Base-by-base conservation (phyloP, 1,140 invertebrate species). In the Rhyacophila brunnea region DNA sequence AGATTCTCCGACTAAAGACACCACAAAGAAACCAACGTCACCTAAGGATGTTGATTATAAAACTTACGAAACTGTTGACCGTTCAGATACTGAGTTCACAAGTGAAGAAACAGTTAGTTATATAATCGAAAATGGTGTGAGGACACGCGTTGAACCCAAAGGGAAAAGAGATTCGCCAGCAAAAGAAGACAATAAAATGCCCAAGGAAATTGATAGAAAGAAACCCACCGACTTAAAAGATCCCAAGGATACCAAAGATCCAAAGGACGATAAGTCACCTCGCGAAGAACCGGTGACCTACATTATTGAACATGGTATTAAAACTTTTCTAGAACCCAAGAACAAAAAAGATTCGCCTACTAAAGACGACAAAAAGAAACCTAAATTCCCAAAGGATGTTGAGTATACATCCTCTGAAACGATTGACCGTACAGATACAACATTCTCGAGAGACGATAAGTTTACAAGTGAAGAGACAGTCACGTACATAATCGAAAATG, bases 261-360 rank as follows among this genome's bases (percentile, higher is more conserved):
- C 43, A 20, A 47, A 19, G 19, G 47, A 62, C 28, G 44, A 34
- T 15, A 18, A 44, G 4, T 2, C 13, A 4, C 1, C 19, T 28
- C 28, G 46, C 1, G 44, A 53, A 18, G 32, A 50, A 19, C 18
- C 42, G n/a, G 32, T 36, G n/a, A 58, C n/a, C 34, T 63, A 63
- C 20, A 48, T 63, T 0, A 59, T 65, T 13, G 62, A 65, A 52
- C 61, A 65, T 50, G 62, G 62, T 6, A 57, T 64, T 7, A 64
- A 57, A 52, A 64, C 48, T 14, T 34, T 56, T 36, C 11, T 64
- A 7, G 52, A 47, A 18, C 51, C 52, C 6, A 56, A 51, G 7
- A 49, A 23, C 9, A 58, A 62, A 54, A 17, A 11, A 20, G 6
- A 18, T 2, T 46, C 32, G 4, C 9, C 38, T 14, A n/a, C 10